These are phyloP conservation scores for Thamnophis elegans DNA, from an alignment of 2,797 vertebrate species.

Conservation along the genomic window DNA sequence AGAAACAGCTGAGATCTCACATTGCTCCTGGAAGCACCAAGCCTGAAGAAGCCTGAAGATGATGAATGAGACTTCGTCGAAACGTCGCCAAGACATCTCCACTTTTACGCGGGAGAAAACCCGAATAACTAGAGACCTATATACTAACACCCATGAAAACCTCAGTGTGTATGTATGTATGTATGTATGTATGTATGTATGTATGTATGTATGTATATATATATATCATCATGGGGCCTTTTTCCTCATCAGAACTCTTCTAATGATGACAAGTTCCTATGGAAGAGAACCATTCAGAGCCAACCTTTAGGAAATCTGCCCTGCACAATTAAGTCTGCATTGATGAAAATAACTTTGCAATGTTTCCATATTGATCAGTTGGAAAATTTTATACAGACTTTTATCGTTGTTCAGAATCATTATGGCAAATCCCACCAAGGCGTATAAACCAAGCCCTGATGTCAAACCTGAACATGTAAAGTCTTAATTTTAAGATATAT, in stretches of 20 bases:
- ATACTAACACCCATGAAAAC: too few relatives aligned
- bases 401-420: conserved; percentile 42
- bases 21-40: too few relatives aligned
- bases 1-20: too few relatives aligned
- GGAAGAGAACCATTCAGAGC: conserved; percentile 31
- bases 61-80: too few relatives aligned
- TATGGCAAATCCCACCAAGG: not conserved
- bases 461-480: conserved; percentile 24
- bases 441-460: conserved; percentile 35
- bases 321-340: conserved; percentile 37
- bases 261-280: conserved; percentile 37
- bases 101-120: too few relatives aligned
- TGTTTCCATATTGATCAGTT: conserved; percentile 39
- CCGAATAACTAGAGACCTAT: too few relatives aligned
- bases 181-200: too few relatives aligned
- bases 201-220: too few relatives aligned
- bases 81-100: too few relatives aligned
- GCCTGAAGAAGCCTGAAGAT: too few relatives aligned
- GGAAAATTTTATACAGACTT: conserved; percentile 28
- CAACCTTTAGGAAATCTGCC: conserved; percentile 42
- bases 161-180: too few relatives aligned
- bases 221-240: conserved; percentile 26
- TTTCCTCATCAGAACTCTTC: conserved; percentile 19
- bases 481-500: not conserved
- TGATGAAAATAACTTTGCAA: conserved; percentile 56